Base-by-base conservation (phyloP, 64 coral and sea anemone genomes). In the Pocillopora verrucosa region DNA sequence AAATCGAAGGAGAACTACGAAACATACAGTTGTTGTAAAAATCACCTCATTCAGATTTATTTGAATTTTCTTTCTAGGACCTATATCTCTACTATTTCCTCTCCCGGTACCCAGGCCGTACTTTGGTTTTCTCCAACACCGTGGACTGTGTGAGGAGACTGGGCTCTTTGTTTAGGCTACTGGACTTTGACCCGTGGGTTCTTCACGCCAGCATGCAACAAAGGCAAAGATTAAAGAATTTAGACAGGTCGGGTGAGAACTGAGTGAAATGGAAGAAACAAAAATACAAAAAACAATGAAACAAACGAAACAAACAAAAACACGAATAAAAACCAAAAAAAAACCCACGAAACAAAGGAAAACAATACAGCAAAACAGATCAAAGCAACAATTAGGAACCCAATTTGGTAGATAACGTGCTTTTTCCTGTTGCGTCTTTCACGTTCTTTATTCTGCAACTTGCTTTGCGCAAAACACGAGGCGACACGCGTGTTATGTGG, bases 191-290 rank as follows among this genome's bases (percentile, higher is more conserved):
- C 59, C 97, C 97, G 5, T 82, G 95, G 14, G 90, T 94, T 79
- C 59, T 99, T 3, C 97, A 95, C 74, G 94, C 97, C 20, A 93
- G 80, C 12, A 99, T 99, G 93, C 97, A 99, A 60, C 97, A 99
- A 73, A 92, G 94, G 73, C 97, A 99, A 60, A 70, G 97, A 76
- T 81, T 99, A 4, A 99, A 99, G 75, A 99, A 99, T 72, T 73
- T 99, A 1, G 97, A 99, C 68, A 95, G 97, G 97, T 92, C 30
- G 35, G 80, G 13, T 73, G 22, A 87, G 0, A 45, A 2, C 24
- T 76, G 45, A 24, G 2, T 69, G 0, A 25, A n/a, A 20, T 72
- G 2, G 0, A 30, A 30, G 0, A 30, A 30, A 30, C 30, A 30
- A 20, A 30, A 30, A 30, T 30, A 30, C 30, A 30, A 30, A 30